Base-by-base conservation (phyloP, 2,113 vertebrate species). In the Sterna hirundo region DNA sequence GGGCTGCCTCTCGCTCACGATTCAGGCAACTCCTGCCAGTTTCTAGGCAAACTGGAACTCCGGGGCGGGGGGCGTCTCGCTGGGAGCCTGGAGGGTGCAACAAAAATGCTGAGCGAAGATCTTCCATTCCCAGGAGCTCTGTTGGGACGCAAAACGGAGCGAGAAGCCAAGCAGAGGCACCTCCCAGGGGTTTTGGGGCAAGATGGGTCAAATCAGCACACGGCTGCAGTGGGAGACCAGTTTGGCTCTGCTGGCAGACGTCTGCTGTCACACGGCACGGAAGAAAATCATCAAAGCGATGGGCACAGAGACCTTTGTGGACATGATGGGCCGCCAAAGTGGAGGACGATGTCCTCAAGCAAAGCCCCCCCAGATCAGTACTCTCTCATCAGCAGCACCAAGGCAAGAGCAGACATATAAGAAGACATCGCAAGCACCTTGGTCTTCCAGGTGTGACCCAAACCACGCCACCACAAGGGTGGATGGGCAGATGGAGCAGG, bases 221-320 rank as follows among this genome's bases (percentile, higher is more conserved):
- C 14, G 36, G 36, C 38, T 21, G 23, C 23, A n/a, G 34, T 10
- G 47, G 54, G 46, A 60, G 66, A 40, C 13, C 36, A 3, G 32
- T 15, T 32, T 34, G 58, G 66, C 42, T 78, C 47, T 10, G 9
- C 15, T 47, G 11, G 36, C 69, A 13, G 13, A 20, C n/a, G 23
- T 25, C 42, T 7, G 21, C n/a, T 27, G 27, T 12, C 18, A 17
- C 16, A 6, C 17, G 5, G 61, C 21, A 5, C 7, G 10, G 69
- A 32, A 30, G 10, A 23, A 10, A 54, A 62, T 15, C 0, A 8
- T 26, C 46, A 4, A 25, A 38, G 64, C 1, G 10, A 17, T 4
- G 25, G 29, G n/a, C 26, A n/a, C 20, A 26, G 68, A 30, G 9
- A 9, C 19, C 40, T 34, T 17, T 3, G 57, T 8, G 27, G 47